Evolutionary conservation across 2,113 vertebrate species (phyloP), one percentile per base, ranked within the genome.

Genomic region (Pelvicachromis taeniatus): DNA sequence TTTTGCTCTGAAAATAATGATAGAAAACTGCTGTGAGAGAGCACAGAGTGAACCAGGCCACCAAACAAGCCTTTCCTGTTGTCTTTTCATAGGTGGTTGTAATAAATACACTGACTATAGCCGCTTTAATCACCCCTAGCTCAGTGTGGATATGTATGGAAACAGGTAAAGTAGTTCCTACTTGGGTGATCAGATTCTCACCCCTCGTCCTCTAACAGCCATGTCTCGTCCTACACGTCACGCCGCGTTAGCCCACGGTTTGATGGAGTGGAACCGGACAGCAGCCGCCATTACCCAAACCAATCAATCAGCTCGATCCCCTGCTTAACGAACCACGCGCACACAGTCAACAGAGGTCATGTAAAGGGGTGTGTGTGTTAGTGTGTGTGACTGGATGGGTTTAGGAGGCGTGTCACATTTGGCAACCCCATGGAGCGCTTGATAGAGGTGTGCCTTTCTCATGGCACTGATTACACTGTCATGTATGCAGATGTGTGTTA

Each of bases 191-290:
- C 68, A n/a, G 2, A 21, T 1, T n/a, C 65, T 4, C 59, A 26
- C 6, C 6, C 2, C 33, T 14, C 42, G 13, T 61, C 70, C 16
- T 14, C 73, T 85, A 82, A 90, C 73, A 88, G 78, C 73, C 85
- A 31, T 35, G 87, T 86, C 87, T 73, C 29, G 38, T 88, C 63
- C 79, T 31, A 93, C 91, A 89, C 80, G 91, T 78, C 93, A 92
- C 3, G 87, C 86, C 65, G 81, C 31, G 87, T 92, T 91, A 84
- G 88, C 38, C 81, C 87, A 31, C 86, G 59, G 77, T 50, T 70
- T 82, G 61, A 87, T 87, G 8, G 89, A 88, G 84, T 13, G 79
- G 79, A 93, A 85, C 88, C 55, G 77, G 88, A 89, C 85, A 82
- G 77, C 82, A 29, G 77, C 81, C 84, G 23, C 29, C 85, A 88